Conservation (phyloP, 2,797 vertebrate species). For the Pipistrellus nathusii region DNA sequence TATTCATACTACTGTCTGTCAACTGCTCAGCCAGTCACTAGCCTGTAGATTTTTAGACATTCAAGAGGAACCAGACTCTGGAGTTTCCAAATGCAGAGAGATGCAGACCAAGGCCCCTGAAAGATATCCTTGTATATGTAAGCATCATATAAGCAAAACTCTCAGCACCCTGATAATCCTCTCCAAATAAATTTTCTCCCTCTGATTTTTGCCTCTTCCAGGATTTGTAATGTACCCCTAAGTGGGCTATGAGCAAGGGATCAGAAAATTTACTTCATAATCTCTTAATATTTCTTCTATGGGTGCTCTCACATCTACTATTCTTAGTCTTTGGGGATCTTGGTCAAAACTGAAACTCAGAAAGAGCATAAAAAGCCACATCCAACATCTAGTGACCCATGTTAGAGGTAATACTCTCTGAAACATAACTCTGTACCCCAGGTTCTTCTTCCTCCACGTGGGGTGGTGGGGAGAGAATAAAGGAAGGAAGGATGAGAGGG, state of each 20-base stretch:
- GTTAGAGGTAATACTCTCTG: not conserved
- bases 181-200: not conserved
- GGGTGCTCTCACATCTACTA: not conserved
- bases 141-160: not conserved
- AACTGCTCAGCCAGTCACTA: not conserved
- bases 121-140: not conserved
- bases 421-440: not conserved
- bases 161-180: not conserved
- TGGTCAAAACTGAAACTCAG: not conserved
- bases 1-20: not conserved
- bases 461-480: not conserved
- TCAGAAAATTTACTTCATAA: not conserved
- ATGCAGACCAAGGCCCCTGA: not conserved
- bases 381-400: not conserved
- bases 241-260: not conserved
- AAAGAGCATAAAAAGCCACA: not conserved
- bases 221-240: not conserved
- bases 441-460: not conserved
- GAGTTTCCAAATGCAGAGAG: not conserved
- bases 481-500: not conserved
- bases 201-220: not conserved
- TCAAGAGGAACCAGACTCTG: not conserved
- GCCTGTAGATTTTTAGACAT: not conserved
- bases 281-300: not conserved
- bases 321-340: not conserved